Evolutionary conservation across 1,140 invertebrate genomes (phyloP), one percentile per base, ranked within the genome.

Genomic region (Pinna nobilis): DNA sequence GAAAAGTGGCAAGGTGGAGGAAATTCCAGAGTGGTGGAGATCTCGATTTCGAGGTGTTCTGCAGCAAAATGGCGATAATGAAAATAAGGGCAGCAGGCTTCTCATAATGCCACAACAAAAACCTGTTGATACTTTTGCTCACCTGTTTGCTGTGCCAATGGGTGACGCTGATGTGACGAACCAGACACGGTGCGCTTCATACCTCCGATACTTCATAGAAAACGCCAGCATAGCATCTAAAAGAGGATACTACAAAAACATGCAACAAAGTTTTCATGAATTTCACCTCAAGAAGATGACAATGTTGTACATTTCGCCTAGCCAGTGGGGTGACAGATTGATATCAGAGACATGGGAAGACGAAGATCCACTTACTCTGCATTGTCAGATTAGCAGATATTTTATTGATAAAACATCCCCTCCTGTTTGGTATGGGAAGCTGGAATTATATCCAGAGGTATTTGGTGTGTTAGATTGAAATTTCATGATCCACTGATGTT

Each of bases 181-280:
- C n/a, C 64, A 72, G 11, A 83, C 82, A 47, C 50, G 80, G 37
- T 83, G 82, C 72, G 76, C 82, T 1, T 82, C 82, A 13, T 83
- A 83, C 61, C 59, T 82, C 2, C 57, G 71, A 44, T 83, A 80
- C 64, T 83, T 83, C 50, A 41, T 70, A 2, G 80, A 83, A 33
- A 80, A 80, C 59, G 77, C 80, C 3, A 83, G 82, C 37, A 75
- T 83, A 50, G 82, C 82, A 1, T 82, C 82, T 23, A 28, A 74
- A 3, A 73, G 71, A 65, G 74, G 63, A 28, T 75, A 74, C 51
- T 77, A 78, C 23, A 61, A 63, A 39, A 73, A 78, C 13, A 76
- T 82, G 5, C 67, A 72, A 44, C 77, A 70, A 6, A 75, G 74
- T 32, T 82, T 83, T 59, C 78, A 82, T 57, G 74, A 83, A 51